Evolutionary conservation across 2,888 invertebrate species (phyloP).

Genomic region (Seladonia tumulorum): DNA sequence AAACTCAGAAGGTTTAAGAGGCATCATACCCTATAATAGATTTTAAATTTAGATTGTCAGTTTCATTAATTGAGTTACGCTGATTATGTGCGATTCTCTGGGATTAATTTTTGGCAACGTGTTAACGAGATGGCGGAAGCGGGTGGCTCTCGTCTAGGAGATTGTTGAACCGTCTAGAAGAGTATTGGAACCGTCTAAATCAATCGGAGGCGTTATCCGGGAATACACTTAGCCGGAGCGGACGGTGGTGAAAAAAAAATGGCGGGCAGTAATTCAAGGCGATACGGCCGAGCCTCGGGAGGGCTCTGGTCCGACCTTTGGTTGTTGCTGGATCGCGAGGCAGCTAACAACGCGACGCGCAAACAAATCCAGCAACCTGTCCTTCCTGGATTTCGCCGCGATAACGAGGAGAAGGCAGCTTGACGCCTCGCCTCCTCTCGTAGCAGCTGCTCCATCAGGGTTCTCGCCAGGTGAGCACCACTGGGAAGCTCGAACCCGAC

Average conservation of each 20-base stretch:
- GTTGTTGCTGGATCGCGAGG: constrained; percentile 12
- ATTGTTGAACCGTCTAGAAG: too few species aligned
- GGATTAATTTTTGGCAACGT: too few species aligned
- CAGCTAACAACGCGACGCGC: constrained; percentile 34
- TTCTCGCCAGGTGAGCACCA: constrained; percentile 59
- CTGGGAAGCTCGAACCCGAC: constrained; percentile 51
- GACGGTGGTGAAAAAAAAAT: constrained; percentile 22
- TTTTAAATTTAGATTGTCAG: too few species aligned
- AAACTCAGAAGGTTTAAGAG: too few species aligned
- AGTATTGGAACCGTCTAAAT: constrained; percentile 48
- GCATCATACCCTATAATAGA: too few species aligned
- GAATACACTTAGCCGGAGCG: constrained; percentile 49
- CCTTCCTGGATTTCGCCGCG: constrained; percentile 53
- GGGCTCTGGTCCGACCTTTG: constrained; percentile 13
- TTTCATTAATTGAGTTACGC: too few species aligned
- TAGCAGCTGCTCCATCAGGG: neutral
- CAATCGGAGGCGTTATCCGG: constrained; percentile 49
- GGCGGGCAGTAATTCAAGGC: constrained; percentile 35
- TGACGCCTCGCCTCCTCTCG: constrained; percentile 14
- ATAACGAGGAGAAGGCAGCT: constrained; percentile 41
- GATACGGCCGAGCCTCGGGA: constrained; percentile 30
- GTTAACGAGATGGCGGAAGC: constrained; percentile 8
- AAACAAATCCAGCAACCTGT: constrained; percentile 53
- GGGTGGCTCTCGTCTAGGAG: constrained; percentile 14
- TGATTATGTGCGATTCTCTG: too few species aligned